Conservation (phyloP, 1,140 invertebrate genomes). For the Hestina assimilis region DNA sequence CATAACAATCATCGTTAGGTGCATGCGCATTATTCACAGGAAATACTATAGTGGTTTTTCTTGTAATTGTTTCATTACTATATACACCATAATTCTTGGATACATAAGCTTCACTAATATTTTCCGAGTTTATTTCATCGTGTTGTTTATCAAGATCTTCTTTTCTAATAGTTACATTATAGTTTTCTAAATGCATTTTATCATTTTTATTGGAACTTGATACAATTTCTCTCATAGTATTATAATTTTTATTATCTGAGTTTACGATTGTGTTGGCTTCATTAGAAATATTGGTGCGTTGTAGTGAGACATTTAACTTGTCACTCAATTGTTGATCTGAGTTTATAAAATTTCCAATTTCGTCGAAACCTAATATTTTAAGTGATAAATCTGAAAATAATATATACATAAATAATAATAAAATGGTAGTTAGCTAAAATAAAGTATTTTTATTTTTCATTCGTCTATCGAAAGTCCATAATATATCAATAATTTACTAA, state of each 20-base stretch:
- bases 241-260: too few species aligned
- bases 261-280: not conserved
- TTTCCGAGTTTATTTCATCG: not conserved
- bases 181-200: too few species aligned
- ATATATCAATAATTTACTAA: too few species aligned
- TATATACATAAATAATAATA: too few species aligned
- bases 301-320: not conserved
- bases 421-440: too few species aligned
- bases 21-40: not conserved
- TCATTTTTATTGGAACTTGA: too few species aligned
- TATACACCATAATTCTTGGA: not conserved
- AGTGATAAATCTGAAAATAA: not conserved
- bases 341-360: conserved; percentile 35
- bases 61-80: not conserved
- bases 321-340: conserved; percentile 35
- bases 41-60: not conserved
- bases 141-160: too few species aligned
- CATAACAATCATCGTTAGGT: not conserved
- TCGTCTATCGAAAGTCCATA: too few species aligned
- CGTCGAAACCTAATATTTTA: not conserved
- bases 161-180: too few species aligned
- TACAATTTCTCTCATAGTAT: too few species aligned
- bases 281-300: not conserved
- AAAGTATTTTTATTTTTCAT: too few species aligned
- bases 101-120: not conserved